Percentiles rank a stretch among this genome's conserved stretches.
These are phyloP conservation scores for Penaeus japonicus DNA, from an alignment of 1,140 invertebrate genomes.

Conservation along the genomic window DNA sequence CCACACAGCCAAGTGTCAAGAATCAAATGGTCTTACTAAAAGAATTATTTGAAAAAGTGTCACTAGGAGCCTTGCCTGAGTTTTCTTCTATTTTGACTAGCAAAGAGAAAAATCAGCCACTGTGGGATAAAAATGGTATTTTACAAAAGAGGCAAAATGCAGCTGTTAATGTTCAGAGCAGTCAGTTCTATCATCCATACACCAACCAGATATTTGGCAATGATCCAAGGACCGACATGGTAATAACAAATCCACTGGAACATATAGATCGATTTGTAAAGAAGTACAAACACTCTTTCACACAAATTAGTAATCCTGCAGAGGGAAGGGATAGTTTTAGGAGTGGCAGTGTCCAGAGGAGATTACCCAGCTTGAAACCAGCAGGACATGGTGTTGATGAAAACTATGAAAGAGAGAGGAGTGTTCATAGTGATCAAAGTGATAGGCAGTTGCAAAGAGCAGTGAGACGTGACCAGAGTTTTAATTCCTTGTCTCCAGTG, in stretches of 20 bases:
- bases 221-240: conserved; percentile 43
- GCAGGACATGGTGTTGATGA: not conserved
- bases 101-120: conserved; percentile 20
- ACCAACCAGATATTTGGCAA: conserved; percentile 43
- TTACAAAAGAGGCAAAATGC: conserved; percentile 3
- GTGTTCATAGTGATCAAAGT: not conserved
- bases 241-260: conserved; percentile 47
- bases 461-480: not conserved
- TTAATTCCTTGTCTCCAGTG: not conserved
- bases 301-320: conserved; percentile 34
- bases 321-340: not conserved
- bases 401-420: not conserved
- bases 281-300: conserved; percentile 19
- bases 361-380: not conserved
- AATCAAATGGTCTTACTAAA: conserved; percentile 30
- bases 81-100: conserved; percentile 28
- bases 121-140: conserved; percentile 19
- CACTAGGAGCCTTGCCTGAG: conserved; percentile 27
- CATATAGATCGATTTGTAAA: conserved; percentile 25
- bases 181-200: conserved; percentile 41
- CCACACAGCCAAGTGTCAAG: conserved; percentile 24
- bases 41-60: conserved; percentile 31
- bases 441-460: not conserved
- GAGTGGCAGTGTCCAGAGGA: not conserved
- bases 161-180: not conserved